phyloP scores from a whole-genome alignment of 2,113 vertebrate species.

The Osmerus mordax region DNA sequence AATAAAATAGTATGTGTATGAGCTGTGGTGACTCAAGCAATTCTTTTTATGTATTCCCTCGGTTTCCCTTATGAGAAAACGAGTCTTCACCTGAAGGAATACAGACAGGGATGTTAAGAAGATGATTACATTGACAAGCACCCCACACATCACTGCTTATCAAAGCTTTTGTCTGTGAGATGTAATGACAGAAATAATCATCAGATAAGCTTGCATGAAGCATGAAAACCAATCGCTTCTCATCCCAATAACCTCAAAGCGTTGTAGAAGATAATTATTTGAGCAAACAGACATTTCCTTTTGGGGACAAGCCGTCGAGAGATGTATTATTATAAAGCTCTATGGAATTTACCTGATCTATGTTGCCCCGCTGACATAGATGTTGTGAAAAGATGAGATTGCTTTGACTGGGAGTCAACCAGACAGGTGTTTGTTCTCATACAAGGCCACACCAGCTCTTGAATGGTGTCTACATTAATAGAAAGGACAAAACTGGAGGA shows the following conservation, averaged over 20 bases:
- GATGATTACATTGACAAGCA: conserved; percentile 2
- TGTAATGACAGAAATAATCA: conserved; percentile 3
- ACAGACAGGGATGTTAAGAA: neutral
- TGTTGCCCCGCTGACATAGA: neutral
- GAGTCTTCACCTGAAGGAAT: neutral
- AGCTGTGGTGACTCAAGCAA: too few relatives aligned
- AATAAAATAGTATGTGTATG: too few relatives aligned
- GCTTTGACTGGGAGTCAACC: neutral
- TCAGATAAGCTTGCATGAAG: conserved; percentile 12
- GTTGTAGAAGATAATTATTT: conserved; percentile 10
- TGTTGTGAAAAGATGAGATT: neutral
- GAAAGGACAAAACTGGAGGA: too few relatives aligned
- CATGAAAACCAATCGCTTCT: conserved; percentile 19
- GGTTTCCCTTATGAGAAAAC: too few relatives aligned
- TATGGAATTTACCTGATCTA: neutral
- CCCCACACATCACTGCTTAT: conserved; percentile 6
- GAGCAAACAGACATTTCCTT: conserved; percentile 6
- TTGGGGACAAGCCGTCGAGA: neutral
- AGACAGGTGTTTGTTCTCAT: neutral
- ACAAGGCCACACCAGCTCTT: neutral
- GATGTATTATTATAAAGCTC: neutral
- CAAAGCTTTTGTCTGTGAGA: neutral
- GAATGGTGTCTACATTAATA: neutral
- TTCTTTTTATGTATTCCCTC: too few relatives aligned
- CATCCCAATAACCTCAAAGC: conserved; percentile 1